Evolutionary conservation across 92 coral and sea anemone species (phyloP).

Genomic region (Phenganax stokvisi): DNA sequence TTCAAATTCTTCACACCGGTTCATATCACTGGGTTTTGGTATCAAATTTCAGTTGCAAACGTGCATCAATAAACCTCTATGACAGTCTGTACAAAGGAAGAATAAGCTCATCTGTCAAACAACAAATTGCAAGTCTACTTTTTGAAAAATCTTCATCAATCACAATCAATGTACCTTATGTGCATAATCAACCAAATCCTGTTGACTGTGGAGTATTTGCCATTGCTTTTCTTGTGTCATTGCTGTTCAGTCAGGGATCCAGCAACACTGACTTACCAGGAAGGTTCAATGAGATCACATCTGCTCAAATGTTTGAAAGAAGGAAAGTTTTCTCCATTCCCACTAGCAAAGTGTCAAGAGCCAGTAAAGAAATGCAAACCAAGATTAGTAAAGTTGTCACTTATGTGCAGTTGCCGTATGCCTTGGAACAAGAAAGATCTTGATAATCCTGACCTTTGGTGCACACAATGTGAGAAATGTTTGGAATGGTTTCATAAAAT

Average conservation of each 20-base stretch:
- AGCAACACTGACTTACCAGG: slow-evolving; percentile 3
- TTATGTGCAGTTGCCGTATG: not conserved
- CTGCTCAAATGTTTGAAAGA: not conserved
- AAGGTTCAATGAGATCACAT: not conserved
- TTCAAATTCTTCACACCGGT: slow-evolving; percentile 52
- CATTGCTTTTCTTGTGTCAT: slow-evolving; percentile 13
- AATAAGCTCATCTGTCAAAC: too few relatives aligned
- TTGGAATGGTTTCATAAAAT: not conserved
- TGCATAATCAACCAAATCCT: not conserved
- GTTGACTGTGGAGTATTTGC: slow-evolving; percentile 13
- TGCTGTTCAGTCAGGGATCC: slow-evolving; percentile 7
- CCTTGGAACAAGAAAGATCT: not conserved
- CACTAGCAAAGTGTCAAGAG: not conserved
- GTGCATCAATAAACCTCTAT: slow-evolving; percentile 22
- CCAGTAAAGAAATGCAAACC: not conserved
- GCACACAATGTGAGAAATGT: not conserved
- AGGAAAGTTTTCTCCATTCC: not conserved
- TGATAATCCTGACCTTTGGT: not conserved
- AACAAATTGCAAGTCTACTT: not conserved
- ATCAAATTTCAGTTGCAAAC: slow-evolving; percentile 34
- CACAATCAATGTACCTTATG: slow-evolving; percentile 1
- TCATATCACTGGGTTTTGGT: slow-evolving; percentile 45
- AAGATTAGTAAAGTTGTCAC: not conserved
- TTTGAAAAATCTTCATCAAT: not conserved
- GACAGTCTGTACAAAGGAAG: slow-evolving; percentile 35